phyloP scores from a whole-genome alignment of 2,113 vertebrate species.

The Ammodramus savannarum region DNA sequence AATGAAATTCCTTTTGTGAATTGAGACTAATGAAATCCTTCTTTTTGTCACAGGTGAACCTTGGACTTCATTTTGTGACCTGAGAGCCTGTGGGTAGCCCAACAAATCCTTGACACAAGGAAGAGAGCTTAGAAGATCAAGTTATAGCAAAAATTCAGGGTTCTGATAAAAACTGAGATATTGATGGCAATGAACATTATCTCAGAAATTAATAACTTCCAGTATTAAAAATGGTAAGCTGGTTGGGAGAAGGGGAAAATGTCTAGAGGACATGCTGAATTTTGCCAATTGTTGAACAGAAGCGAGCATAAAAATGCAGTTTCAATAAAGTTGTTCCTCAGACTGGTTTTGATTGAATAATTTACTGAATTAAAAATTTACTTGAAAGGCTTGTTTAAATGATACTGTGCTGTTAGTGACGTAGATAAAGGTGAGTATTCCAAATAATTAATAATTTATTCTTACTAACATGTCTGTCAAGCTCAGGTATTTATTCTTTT shows the following conservation, averaged over 20 bases:
- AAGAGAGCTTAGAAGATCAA: slow-evolving; percentile 45
- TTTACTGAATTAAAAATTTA: slow-evolving; percentile 13
- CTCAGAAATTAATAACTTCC: slow-evolving; percentile 58
- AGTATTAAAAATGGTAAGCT: slow-evolving; percentile 67
- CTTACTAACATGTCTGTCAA: neutral
- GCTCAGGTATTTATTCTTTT: neutral
- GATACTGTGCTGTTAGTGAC: neutral
- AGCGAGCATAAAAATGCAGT: neutral
- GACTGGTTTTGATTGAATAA: slow-evolving; percentile 41
- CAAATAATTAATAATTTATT: neutral
- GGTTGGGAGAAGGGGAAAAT: neutral
- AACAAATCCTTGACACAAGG: neutral
- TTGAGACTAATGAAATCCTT: slow-evolving; percentile 39
- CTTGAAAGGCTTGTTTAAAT: neutral
- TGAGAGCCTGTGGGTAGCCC: neutral
- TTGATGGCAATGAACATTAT: slow-evolving; percentile 49
- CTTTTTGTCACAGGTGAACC: slow-evolving; percentile 58
- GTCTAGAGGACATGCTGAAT: neutral
- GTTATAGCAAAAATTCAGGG: slow-evolving; percentile 39
- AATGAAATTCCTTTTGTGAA: neutral
- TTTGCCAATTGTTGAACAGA: neutral
- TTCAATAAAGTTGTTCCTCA: slow-evolving; percentile 32
- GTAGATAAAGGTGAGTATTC: neutral
- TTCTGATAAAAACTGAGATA: slow-evolving; percentile 52
- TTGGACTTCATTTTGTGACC: neutral